phyloP scores from a whole-genome alignment of 2,113 vertebrate genomes.

The Cryptomyrus ogoouensis region DNA sequence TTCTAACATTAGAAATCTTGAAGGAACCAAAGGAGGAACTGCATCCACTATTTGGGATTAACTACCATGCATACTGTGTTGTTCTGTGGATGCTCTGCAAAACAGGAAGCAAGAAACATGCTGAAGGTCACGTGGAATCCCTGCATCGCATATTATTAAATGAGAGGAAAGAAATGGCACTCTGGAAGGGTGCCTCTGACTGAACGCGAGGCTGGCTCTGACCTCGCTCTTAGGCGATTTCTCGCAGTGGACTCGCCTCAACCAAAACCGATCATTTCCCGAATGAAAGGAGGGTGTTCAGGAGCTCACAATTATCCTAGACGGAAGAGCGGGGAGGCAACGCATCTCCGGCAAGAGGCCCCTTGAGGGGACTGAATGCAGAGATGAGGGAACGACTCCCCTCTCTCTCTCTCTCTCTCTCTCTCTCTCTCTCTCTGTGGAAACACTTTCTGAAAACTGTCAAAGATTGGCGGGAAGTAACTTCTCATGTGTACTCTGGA shows the following conservation, averaged over 20 bases:
- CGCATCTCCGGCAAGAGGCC: neutral
- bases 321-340: neutral
- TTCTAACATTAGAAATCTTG: neutral
- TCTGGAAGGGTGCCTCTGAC: neutral
- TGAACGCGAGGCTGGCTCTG: neutral
- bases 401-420: neutral
- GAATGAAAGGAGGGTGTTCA: neutral
- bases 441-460: slow-evolving; percentile 3
- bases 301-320: neutral
- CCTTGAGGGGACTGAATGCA: neutral
- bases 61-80: neutral
- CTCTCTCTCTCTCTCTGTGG: neutral
- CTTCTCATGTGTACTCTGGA: neutral
- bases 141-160: neutral
- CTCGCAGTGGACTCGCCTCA: neutral
- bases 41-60: neutral
- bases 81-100: neutral
- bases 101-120: neutral
- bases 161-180: neutral
- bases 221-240: neutral
- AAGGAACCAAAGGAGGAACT: neutral
- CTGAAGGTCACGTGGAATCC: neutral
- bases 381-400: neutral
- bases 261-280: neutral
- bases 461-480: slow-evolving; percentile 1